These are phyloP conservation scores for Euzophera pinguis DNA, from an alignment of 2,888 invertebrate genomes.

Conservation along the genomic window DNA sequence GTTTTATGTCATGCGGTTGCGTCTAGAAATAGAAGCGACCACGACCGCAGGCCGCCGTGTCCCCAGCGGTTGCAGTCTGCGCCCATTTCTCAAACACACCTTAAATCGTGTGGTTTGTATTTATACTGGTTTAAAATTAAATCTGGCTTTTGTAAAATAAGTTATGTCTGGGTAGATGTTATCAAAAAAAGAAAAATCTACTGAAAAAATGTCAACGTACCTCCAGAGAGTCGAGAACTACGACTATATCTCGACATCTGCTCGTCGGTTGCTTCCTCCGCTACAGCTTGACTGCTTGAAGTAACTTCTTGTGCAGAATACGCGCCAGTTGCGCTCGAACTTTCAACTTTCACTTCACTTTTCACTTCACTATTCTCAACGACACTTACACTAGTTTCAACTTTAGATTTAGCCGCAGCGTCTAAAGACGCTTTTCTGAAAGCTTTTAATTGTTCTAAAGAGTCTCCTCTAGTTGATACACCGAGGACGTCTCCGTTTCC, in stretches of 20 bases:
- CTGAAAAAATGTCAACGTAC: conserved; percentile 49
- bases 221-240: conserved; percentile 82
- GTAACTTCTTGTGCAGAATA: conserved; percentile 30
- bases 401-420: conserved; percentile 48
- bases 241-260: conserved; percentile 82
- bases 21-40: too few species aligned
- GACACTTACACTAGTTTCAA: conserved; percentile 53
- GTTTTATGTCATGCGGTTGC: too few species aligned
- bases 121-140: too few species aligned
- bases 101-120: too few species aligned
- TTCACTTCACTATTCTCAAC: conserved; percentile 47
- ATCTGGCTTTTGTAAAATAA: too few species aligned
- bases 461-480: conserved; percentile 41
- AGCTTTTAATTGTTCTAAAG: conserved; percentile 43
- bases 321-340: conserved; percentile 35
- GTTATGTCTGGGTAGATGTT: too few species aligned
- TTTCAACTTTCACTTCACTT: conserved; percentile 34
- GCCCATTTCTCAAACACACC: too few species aligned
- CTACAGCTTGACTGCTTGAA: conserved; percentile 61
- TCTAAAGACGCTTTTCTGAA: conserved; percentile 64
- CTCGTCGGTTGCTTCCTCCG: conserved; percentile 55
- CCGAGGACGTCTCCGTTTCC: background rate
- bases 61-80: too few species aligned
- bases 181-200: too few species aligned
- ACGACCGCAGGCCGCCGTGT: too few species aligned